Base-by-base conservation (phyloP, 2,797 vertebrate species). In the Apogon hyalosoma region DNA sequence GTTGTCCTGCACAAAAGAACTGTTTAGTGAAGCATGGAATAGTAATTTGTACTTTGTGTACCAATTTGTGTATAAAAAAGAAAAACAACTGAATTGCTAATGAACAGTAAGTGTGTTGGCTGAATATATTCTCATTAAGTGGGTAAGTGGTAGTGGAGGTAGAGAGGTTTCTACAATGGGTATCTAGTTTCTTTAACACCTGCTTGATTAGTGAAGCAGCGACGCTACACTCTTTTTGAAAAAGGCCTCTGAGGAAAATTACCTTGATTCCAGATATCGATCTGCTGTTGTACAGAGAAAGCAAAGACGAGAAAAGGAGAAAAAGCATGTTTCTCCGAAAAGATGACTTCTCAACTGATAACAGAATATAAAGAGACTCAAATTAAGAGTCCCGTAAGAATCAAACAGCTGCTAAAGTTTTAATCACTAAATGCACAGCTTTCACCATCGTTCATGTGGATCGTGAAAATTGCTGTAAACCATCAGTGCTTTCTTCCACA, bases 191-290 rank as follows among this genome's bases (percentile, higher is more conserved):
- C 36, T 58, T 15, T 1, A 54, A 12, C 11, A 24, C 28, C 13
- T 6, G 1, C 28, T 15, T 64, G 39, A 54, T 62, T 47, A 45
- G 49, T 59, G 12, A 55, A 43, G 28, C 3, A 38, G 28, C 0
- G 1, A 58, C n/a, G 41, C 16, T 7, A 19, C n/a, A 33, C 11
- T 70, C 33, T 51, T 36, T 49, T 15, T 69, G n/a, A 8, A 49
- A 51, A 45, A 39, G 28, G 21, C 31, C 45, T 60, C 24, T 51
- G 42, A 43, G 19, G 59, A 66, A 69, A 65, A 54, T 43, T 1
- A 42, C 18, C 68, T 69, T 40, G 47, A 60, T 49, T 73, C 28
- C 39, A 69, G 13, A 69, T 73, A 81, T 60, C 53, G 62, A 83
- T 72, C 50, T 43, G 57, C 28, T 50, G 11, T 38, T 50, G 62